Evolutionary conservation across 1,140 invertebrate genomes (phyloP).

Genomic region (Lamellibrachia luymesi): DNA sequence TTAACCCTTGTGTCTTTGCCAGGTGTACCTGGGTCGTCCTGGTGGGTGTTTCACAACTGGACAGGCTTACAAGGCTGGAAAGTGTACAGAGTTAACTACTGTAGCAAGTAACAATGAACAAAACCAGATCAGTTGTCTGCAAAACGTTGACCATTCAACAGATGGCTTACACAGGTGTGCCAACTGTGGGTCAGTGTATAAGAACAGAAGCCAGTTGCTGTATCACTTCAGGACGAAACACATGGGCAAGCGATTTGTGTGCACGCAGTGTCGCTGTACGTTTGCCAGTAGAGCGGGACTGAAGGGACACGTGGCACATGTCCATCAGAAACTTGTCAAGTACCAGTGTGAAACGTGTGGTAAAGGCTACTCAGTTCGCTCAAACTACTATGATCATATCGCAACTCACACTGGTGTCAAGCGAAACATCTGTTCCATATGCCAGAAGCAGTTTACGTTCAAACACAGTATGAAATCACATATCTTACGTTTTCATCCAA

Average conservation of each 20-base stretch:
- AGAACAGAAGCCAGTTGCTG: too few species aligned
- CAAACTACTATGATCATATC: background rate
- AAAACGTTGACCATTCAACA: background rate
- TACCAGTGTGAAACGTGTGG: background rate
- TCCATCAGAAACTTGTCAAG: background rate
- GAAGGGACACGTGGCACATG: background rate
- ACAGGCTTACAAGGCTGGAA: background rate
- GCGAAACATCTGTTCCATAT: background rate
- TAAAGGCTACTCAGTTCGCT: background rate
- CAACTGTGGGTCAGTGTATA: too few species aligned
- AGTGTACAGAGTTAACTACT: background rate
- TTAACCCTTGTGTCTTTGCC: background rate
- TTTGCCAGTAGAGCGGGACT: background rate
- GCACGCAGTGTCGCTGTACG: background rate
- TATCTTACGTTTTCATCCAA: background rate
- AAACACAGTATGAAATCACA: background rate
- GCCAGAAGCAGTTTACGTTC: background rate
- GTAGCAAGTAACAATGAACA: background rate
- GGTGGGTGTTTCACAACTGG: background rate
- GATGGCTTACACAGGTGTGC: background rate
- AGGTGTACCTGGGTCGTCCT: background rate
- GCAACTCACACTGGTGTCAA: background rate
- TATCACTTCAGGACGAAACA: background rate
- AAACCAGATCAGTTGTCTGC: background rate
- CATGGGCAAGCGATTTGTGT: background rate